Evolutionary conservation across 1,140 invertebrate species (phyloP).

Genomic region (Thaumetopoea pityocampa): DNA sequence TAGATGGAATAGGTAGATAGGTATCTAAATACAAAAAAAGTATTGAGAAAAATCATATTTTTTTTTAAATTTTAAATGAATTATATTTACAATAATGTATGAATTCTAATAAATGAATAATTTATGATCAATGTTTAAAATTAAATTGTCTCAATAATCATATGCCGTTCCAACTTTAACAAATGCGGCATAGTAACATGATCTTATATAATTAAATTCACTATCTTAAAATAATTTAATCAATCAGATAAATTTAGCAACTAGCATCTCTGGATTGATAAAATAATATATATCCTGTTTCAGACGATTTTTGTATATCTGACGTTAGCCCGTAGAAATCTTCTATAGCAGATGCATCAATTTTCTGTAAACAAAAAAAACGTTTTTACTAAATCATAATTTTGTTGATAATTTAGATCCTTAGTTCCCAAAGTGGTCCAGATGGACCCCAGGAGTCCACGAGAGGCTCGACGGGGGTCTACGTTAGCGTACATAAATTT

Average conservation of each 20-base stretch:
- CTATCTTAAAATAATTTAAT: slow-evolving; percentile 55
- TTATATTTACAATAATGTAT: slow-evolving; percentile 64
- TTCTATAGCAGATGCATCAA: slow-evolving; percentile 98
- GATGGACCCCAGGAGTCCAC: too few relatives aligned
- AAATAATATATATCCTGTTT: slow-evolving; percentile 99
- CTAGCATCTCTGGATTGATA: slow-evolving; percentile 95
- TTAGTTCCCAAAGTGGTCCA: too few relatives aligned
- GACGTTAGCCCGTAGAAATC: slow-evolving; percentile 99
- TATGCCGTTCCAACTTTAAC: slow-evolving; percentile 69
- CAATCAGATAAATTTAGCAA: slow-evolving; percentile 62
- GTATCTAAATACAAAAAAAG: slow-evolving; percentile 17
- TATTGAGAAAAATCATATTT: slow-evolving; percentile 47
- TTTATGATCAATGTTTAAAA: slow-evolving; percentile 46
- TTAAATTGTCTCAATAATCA: slow-evolving; percentile 55
- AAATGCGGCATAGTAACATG: slow-evolving; percentile 63
- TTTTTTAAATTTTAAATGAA: slow-evolving; percentile 59
- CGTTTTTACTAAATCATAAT: neutral
- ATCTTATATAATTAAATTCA: slow-evolving; percentile 38
- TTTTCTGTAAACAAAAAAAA: slow-evolving; percentile 88
- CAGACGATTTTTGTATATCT: slow-evolving; percentile 98
- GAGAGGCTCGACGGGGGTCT: too few relatives aligned
- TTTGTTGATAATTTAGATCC: too few relatives aligned
- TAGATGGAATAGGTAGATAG: slow-evolving; percentile 2
- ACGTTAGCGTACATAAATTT: too few relatives aligned
- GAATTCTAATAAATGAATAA: slow-evolving; percentile 47